Conservation (phyloP, 2,888 invertebrate species). For the Macaria liturata region DNA sequence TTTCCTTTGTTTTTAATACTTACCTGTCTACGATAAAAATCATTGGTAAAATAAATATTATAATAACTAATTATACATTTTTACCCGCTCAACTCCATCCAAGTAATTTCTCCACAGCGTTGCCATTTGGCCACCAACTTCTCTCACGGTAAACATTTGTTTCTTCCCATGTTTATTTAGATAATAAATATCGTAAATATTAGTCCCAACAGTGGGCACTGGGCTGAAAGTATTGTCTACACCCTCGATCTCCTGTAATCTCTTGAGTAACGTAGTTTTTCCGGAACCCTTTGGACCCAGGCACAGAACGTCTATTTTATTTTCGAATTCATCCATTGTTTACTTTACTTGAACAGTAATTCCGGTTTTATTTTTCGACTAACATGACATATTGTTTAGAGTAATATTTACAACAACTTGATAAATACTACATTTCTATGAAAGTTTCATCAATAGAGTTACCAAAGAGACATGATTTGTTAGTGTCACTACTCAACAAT, state of each 20-base stretch:
- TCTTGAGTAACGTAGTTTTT: slow-evolving; percentile 90
- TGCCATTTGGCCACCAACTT: slow-evolving; percentile 92
- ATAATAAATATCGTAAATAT: slow-evolving; percentile 86
- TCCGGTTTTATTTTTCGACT: too few relatives aligned
- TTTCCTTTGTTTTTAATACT: too few relatives aligned
- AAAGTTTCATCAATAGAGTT: slow-evolving; percentile 48
- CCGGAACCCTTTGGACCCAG: slow-evolving; percentile 92
- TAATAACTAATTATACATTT: slow-evolving; percentile 51
- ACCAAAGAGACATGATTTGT: slow-evolving; percentile 29
- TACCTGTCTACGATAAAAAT: too few relatives aligned
- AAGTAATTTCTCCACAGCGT: slow-evolving; percentile 92
- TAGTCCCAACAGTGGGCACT: slow-evolving; percentile 91
- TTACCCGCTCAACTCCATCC: slow-evolving; percentile 76
- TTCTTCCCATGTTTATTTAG: slow-evolving; percentile 76
- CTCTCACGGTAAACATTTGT: slow-evolving; percentile 84
- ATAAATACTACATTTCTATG: neutral
- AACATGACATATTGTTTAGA: too few relatives aligned
- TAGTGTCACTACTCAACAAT: slow-evolving; percentile 49
- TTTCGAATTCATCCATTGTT: slow-evolving; percentile 69
- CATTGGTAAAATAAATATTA: too few relatives aligned
- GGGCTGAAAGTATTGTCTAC: slow-evolving; percentile 91
- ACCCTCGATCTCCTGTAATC: slow-evolving; percentile 86
- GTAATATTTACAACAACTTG: neutral
- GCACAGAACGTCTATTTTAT: slow-evolving; percentile 82
- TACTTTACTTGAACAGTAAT: too few relatives aligned